Evolutionary conservation across 2,797 vertebrate species (phyloP), one percentile per base, ranked within the genome.

Genomic region (Cryptoprocta ferox): DNA sequence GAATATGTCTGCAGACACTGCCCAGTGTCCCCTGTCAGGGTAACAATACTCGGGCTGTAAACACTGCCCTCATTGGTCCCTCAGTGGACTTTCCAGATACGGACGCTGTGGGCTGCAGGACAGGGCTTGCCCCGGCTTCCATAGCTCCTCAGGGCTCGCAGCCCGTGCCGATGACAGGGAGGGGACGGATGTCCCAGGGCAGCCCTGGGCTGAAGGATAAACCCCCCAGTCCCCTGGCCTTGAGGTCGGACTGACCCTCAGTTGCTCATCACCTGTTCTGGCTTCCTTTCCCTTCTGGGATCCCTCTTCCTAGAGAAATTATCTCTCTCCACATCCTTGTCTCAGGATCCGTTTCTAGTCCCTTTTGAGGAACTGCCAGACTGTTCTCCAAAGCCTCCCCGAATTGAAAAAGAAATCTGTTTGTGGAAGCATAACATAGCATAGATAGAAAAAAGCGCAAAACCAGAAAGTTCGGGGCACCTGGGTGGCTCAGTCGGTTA

Each of bases 191-290:
- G 30, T 12, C 24, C 26, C 39, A n/a, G 48, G 15, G 28, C n/a
- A 32, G 6, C 59, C 56, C 50, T 24, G 56, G 7, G 56, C 56
- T 24, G 19, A 59, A 59, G 21, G 56, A 59, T 59, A 24, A 53
- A 24, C 21, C 56, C 53, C n/a, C 76, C 35, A 3, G 7, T 5
- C 16, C 39, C 18, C 35, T 37, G 0, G 0, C 71, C 24, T 18
- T 6, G n/a, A n/a, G 13, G 39, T 45, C n/a, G 39, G 65, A 7
- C 50, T 45, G 18, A 37, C 32, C 39, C 56, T 56, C 21, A 3
- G 8, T 3, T 66, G 26, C 21, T 86, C 82, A 56, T 39, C 10
- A 0, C 50, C 24, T 53, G 8, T 50, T 56, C 30, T 39, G 53
- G 30, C 42, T 73, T 63, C 70, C 42, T 88, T 92, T 78, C 30